Base-by-base conservation (phyloP, 2,888 invertebrate genomes). In the Cremastinae sp. region DNA sequence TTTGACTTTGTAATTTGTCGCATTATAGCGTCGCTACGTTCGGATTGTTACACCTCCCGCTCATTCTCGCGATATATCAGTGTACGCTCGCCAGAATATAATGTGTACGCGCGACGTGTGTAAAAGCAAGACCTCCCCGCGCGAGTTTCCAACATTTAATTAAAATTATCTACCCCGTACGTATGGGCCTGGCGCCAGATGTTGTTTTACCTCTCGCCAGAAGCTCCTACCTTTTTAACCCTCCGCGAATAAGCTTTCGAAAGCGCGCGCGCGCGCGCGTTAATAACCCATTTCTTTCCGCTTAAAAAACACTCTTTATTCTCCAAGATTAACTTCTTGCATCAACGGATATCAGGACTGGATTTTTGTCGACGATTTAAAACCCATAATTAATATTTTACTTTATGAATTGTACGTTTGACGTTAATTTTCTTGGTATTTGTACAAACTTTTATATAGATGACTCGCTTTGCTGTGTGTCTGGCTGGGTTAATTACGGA, bases 1-100 rank as follows among this genome's bases (percentile, higher is more conserved):
- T 80, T 80, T 80, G 80, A 80, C 80, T 80, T 80, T 80, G 58
- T 80, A 78, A 80, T 80, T 80, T 74, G 73, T 58, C 58, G 65
- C 54, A 70, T 64, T 75, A 80, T 69, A 61, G 70, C 49, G 41
- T 22, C 22, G 61, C 34, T 70, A 45, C 34, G 62, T 68, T 51
- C 56, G 36, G 16, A 58, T 54, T 36, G n/a, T 51, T 38, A 28
- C 28, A 28, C 28, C 28, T 28, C 36, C 53, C 59, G n/a, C 28
- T 4, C 49, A 41, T 28, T 10, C 3, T 34, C 14, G 51, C 45
- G 16, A 34, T 53, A 53, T 69, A 16, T 64, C 28, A 43, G 20
- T 53, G 65, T 53, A 54, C 36, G 12, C 36, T 53, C 65, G 45
- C 54, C 47, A n/a, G 34, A 28, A 22, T 8, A 28, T 16, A 47